phyloP scores from a whole-genome alignment of 23 tunicate species.

The Diplosoma virens region DNA sequence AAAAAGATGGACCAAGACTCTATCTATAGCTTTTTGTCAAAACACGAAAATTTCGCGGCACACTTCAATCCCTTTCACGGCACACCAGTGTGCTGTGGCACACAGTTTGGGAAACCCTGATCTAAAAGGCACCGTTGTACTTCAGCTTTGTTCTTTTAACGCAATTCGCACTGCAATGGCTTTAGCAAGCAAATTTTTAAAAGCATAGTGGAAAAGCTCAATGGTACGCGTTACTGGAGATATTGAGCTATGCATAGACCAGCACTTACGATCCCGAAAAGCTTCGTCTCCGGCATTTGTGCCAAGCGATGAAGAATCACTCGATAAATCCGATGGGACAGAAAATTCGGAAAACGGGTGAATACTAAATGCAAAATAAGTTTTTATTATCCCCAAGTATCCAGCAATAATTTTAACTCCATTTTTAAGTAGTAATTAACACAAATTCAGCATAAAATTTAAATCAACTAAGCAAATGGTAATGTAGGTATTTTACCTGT shows the following conservation, averaged over 20 bases:
- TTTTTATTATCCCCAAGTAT: background rate
- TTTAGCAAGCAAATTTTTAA: too few relatives aligned
- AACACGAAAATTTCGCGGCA: too few relatives aligned
- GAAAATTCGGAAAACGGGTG: constrained; percentile 38
- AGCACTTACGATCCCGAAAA: constrained; percentile 31
- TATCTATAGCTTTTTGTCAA: too few relatives aligned
- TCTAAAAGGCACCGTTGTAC: too few relatives aligned
- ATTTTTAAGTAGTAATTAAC: background rate
- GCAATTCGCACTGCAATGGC: too few relatives aligned
- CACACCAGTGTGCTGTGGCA: too few relatives aligned
- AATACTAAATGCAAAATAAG: background rate
- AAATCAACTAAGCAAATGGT: background rate
- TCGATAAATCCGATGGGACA: constrained; percentile 30
- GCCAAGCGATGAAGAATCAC: constrained; percentile 46
- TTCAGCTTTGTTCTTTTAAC: too few relatives aligned
- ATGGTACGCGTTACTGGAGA: too few relatives aligned
- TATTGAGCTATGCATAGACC: background rate
- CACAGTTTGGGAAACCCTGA: too few relatives aligned
- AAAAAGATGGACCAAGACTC: too few relatives aligned
- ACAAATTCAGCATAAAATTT: background rate
- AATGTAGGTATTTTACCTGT: constrained; percentile 17
- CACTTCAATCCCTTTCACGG: too few relatives aligned
- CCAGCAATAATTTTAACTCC: background rate
- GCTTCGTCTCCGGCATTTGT: constrained; percentile 32
- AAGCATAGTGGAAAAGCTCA: too few relatives aligned